Evolutionary conservation across 2,888 invertebrate species (phyloP), one percentile per base, ranked within the genome.

Genomic region (Lepidochrysops patricia): DNA sequence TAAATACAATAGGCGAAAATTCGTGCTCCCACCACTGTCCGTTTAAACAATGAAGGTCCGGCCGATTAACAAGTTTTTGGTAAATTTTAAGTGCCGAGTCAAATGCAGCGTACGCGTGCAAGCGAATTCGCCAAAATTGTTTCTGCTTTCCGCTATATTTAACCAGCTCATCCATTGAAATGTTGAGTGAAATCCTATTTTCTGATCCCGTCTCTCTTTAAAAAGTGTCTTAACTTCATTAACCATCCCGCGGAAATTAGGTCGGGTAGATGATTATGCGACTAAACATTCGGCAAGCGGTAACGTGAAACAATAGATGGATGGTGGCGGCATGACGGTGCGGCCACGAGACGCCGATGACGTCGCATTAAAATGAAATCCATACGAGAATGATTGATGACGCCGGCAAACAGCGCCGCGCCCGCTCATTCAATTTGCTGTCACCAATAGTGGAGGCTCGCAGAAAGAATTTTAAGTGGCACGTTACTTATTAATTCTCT

Each of bases 311-410:
- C 74, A 74, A 75, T 72, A 68, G 67, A 67, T 64, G 65, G 65
- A 68, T 66, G 64, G 64, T 63, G 64, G 63, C 63, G 62, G 66
- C 66, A 64, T 71, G 72, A 71, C 72, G 69, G 57, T 63, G 68
- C 66, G 79, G 77, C 77, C 76, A 75, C 80, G 82, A 86, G 82
- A 83, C 87, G 72, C 75, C 83, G 81, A 83, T 89, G 88, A 86
- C 87, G 81, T 68, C 81, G 87, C 88, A 82, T 86, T 88, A 88
- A 86, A 87, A 86, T 78, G 86, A 85, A 84, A 85, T 84, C 86
- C 86, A 86, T 80, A 84, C 82, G 74, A 73, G 76, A 73, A 79
- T 89, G 88, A 89, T 89, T 88, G 88, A 89, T 88, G 88, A 87
- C 77, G 69, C 71, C 68, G 65, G 81, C 83, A 87, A 85, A 87